phyloP scores from a whole-genome alignment of 2,797 vertebrate genomes.

The Melanotaenia parkinsoni region DNA sequence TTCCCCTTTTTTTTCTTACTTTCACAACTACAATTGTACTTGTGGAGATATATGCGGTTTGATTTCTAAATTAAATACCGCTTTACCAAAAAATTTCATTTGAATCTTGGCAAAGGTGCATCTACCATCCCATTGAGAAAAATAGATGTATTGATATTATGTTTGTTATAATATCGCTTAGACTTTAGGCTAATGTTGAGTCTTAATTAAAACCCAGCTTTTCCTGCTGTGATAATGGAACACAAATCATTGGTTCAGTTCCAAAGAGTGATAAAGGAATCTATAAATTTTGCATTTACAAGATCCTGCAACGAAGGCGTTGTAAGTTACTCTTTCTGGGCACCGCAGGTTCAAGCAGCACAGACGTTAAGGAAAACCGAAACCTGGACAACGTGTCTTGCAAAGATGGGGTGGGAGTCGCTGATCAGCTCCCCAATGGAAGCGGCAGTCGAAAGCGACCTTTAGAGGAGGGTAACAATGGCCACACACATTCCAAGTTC shows the following conservation, averaged over 20 bases:
- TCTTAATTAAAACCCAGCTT: slow-evolving; percentile 24
- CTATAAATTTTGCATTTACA: slow-evolving; percentile 99
- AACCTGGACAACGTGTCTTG: slow-evolving; percentile 93
- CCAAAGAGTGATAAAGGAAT: slow-evolving; percentile 99
- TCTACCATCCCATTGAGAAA: neutral
- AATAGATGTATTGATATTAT: slow-evolving; percentile 20
- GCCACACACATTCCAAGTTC: slow-evolving; percentile 90
- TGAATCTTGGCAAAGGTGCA: slow-evolving; percentile 13
- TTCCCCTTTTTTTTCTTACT: neutral
- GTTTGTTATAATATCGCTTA: slow-evolving; percentile 4
- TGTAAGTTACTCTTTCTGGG: slow-evolving; percentile 99
- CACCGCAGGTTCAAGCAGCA: slow-evolving; percentile 99
- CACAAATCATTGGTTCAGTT: slow-evolving; percentile 97
- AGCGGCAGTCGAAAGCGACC: slow-evolving; percentile 92
- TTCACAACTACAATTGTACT: neutral
- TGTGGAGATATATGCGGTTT: slow-evolving; percentile 1
- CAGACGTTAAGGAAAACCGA: slow-evolving; percentile 97
- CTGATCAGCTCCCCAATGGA: slow-evolving; percentile 90
- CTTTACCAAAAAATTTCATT: slow-evolving; percentile 12
- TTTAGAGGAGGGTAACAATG: slow-evolving; percentile 95
- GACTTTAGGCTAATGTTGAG: slow-evolving; percentile 16
- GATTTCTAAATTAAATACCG: slow-evolving; percentile 30
- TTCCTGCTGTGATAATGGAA: slow-evolving; percentile 73
- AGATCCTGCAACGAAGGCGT: slow-evolving; percentile 99
- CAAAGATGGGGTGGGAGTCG: slow-evolving; percentile 89